A percentile compares a stretch with the other conserved stretches of the same genome.
Conservation (phyloP, 2,888 invertebrate genomes). For the Nephrocerus scutellatus region DNA sequence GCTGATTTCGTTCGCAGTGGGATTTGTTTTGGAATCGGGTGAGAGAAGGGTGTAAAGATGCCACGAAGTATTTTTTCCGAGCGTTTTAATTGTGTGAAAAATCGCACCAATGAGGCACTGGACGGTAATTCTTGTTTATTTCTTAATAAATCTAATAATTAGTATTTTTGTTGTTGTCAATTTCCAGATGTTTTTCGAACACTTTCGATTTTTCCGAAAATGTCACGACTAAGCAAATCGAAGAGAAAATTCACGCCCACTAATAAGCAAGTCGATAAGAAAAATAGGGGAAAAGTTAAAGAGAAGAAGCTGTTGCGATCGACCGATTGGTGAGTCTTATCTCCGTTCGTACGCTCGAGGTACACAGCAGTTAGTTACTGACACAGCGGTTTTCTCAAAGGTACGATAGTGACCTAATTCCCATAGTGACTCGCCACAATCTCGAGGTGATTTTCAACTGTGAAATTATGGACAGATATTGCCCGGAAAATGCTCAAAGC, state of each 20-base stretch:
- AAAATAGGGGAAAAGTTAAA: slow-evolving; percentile 20
- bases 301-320: slow-evolving; percentile 30
- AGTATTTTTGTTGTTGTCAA: not conserved
- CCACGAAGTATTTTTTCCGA: slow-evolving; percentile 36
- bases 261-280: slow-evolving; percentile 21
- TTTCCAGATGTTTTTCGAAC: slow-evolving; percentile 29
- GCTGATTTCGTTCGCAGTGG: no score
- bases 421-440: slow-evolving; percentile 31
- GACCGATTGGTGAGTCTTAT: slow-evolving; percentile 28
- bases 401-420: slow-evolving; percentile 35
- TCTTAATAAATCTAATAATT: not conserved
- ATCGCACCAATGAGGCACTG: slow-evolving; percentile 29
- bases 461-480: slow-evolving; percentile 30
- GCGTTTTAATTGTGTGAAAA: slow-evolving; percentile 29
- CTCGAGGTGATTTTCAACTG: slow-evolving; percentile 30
- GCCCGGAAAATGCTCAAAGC: slow-evolving; percentile 18
- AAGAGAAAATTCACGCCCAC: slow-evolving; percentile 11
- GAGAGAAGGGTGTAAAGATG: slow-evolving; percentile 22
- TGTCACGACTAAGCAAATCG: slow-evolving; percentile 21
- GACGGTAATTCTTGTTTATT: slow-evolving; percentile 25
- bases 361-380: not conserved
- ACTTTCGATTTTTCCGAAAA: slow-evolving; percentile 30
- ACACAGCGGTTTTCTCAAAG: slow-evolving; percentile 16
- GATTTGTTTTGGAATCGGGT: no score
- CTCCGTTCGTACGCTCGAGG: not conserved